phyloP scores from a whole-genome alignment of 2,113 vertebrate species.

The Tretioscincus oriximinensis region DNA sequence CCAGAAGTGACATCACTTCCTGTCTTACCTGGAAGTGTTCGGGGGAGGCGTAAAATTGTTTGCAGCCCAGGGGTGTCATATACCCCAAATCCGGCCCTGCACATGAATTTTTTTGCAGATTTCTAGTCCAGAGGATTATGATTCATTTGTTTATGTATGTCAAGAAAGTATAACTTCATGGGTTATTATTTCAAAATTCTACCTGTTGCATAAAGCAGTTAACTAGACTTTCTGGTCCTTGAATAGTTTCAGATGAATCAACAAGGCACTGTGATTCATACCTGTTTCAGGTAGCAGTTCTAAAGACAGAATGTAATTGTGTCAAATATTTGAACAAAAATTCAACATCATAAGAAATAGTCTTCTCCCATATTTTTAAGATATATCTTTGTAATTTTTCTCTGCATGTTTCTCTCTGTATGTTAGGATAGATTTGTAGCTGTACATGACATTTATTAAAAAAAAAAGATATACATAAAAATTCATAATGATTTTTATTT shows the following conservation, averaged over 20 bases:
- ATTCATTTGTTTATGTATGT: too few species aligned
- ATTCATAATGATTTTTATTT: not conserved
- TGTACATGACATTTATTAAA: not conserved
- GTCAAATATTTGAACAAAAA: not conserved
- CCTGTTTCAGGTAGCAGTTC: not conserved
- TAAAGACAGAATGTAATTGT: not conserved
- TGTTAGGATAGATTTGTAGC: not conserved
- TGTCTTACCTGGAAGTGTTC: too few species aligned
- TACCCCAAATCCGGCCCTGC: too few species aligned
- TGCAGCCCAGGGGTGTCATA: too few species aligned
- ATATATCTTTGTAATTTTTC: not conserved
- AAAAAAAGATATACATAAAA: conserved; percentile 15
- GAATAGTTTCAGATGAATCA: not conserved
- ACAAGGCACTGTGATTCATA: accelerated
- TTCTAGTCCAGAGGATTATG: too few species aligned
- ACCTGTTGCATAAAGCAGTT: conserved; percentile 1
- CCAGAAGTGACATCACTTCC: too few species aligned
- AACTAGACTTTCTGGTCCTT: not conserved
- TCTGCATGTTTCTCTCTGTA: not conserved
- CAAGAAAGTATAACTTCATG: too few species aligned
- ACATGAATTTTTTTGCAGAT: too few species aligned
- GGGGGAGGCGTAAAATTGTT: too few species aligned
- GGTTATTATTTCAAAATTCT: not conserved
- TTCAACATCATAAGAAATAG: accelerated
- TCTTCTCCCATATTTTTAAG: not conserved